Evolutionary conservation across 1,140 invertebrate genomes (phyloP).

Genomic region (Pentalonia nigronervosa): DNA sequence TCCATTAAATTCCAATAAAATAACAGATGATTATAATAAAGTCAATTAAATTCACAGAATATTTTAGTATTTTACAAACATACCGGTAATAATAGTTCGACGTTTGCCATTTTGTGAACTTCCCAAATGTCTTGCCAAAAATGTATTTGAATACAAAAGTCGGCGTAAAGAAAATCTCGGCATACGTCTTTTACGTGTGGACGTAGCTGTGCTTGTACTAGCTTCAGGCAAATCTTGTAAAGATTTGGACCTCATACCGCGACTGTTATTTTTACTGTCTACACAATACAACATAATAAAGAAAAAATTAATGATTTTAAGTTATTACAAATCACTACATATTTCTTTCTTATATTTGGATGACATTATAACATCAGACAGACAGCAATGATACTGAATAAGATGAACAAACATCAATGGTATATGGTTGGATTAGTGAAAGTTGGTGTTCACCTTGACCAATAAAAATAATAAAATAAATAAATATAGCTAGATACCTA

Average conservation of each 20-base stretch:
- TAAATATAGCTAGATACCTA: conserved; percentile 2
- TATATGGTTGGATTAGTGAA: conserved; percentile 53
- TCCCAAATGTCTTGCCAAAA: conserved; percentile 65
- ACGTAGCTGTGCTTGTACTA: conserved; percentile 34
- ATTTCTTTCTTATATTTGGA: conserved; percentile 54
- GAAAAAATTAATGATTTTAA: conserved; percentile 56
- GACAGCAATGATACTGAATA: conserved; percentile 50
- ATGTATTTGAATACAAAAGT: conserved; percentile 67
- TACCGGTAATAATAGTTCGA: conserved; percentile 51
- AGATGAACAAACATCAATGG: conserved; percentile 23
- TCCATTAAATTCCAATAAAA: neutral
- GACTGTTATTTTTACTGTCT: conserved; percentile 36
- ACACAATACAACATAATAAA: conserved; percentile 43
- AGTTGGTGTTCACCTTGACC: conserved; percentile 56
- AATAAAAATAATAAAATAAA: conserved; percentile 51
- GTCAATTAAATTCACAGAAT: neutral
- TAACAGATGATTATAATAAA: neutral
- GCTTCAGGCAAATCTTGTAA: conserved; percentile 57
- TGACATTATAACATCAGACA: conserved; percentile 7
- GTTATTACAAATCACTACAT: conserved; percentile 35
- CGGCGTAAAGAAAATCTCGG: conserved; percentile 67
- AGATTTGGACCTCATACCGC: conserved; percentile 48
- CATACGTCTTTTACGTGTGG: conserved; percentile 60
- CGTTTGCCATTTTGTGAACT: conserved; percentile 58
- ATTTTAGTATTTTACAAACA: neutral